Evolutionary conservation across 2,797 vertebrate species (phyloP).

Genomic region (Poeciliopsis paucimaculata): DNA sequence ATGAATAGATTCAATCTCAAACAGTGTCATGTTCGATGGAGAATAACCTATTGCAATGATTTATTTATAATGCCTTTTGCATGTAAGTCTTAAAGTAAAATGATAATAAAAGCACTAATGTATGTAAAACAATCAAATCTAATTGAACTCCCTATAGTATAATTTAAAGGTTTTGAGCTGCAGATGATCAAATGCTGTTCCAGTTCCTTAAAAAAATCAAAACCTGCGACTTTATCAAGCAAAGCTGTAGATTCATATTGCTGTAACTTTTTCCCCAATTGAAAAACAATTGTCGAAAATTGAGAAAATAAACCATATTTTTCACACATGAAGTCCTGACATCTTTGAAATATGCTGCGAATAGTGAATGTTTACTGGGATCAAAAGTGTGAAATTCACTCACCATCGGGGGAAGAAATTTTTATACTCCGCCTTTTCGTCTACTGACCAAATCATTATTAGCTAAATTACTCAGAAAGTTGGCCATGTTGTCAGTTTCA

Average conservation of each 20-base stretch:
- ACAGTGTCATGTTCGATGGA: not conserved
- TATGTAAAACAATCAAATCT: too few relatives aligned
- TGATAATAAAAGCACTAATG: too few relatives aligned
- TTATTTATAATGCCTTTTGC: too few relatives aligned
- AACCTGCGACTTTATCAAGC: not conserved
- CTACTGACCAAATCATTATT: not conserved
- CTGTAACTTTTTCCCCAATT: not conserved
- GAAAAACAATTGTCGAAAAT: not conserved
- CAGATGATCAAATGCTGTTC: not conserved
- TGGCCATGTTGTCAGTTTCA: too few relatives aligned
- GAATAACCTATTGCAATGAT: not conserved
- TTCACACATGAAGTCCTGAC: not conserved
- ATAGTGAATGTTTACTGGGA: not conserved
- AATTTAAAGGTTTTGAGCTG: not conserved
- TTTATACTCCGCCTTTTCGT: not conserved
- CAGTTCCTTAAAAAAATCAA: not conserved
- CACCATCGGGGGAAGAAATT: not conserved
- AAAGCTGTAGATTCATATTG: not conserved
- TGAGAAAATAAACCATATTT: not conserved
- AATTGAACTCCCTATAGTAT: not conserved
- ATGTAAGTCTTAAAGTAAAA: too few relatives aligned
- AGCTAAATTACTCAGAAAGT: not conserved
- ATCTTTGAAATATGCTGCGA: not conserved
- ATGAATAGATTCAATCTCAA: not conserved
- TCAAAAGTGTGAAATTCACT: not conserved